phyloP scores from a whole-genome alignment of 2,888 invertebrate genomes.

The Orthosia gothica region DNA sequence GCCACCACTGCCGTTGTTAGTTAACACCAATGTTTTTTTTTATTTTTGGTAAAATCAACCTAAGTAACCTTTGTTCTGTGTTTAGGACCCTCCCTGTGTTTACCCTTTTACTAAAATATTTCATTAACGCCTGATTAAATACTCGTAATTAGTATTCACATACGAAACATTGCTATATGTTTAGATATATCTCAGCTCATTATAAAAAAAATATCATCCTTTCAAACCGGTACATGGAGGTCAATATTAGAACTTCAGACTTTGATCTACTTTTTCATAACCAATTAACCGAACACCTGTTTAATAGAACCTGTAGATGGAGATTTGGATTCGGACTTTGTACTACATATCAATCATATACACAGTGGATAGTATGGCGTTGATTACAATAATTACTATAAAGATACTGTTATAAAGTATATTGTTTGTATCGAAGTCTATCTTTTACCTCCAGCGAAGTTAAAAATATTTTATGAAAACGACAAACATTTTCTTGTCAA shows the following conservation, averaged over 20 bases:
- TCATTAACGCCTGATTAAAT: background rate
- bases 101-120: background rate
- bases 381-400: background rate
- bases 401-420: constrained; percentile 21
- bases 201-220: too few species aligned
- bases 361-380: too few species aligned
- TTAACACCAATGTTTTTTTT: too few species aligned
- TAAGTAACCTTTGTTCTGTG: too few species aligned
- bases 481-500: too few species aligned
- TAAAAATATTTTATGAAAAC: background rate
- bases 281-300: too few species aligned
- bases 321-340: background rate
- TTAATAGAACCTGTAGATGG: too few species aligned
- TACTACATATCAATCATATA: background rate
- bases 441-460: constrained; percentile 1
- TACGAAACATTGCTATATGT: constrained; percentile 1
- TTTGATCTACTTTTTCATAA: too few species aligned
- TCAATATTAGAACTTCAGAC: background rate
- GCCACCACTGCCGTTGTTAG: too few species aligned
- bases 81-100: too few species aligned
- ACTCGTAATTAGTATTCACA: background rate
- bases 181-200: background rate
- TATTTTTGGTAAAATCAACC: too few species aligned
- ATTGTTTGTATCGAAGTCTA: background rate
- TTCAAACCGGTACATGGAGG: background rate